Percentiles rank a stretch among this genome's conserved stretches.
Evolutionary conservation across 2,888 invertebrate genomes (phyloP).

Genomic region (Drosophila ustulata): DNA sequence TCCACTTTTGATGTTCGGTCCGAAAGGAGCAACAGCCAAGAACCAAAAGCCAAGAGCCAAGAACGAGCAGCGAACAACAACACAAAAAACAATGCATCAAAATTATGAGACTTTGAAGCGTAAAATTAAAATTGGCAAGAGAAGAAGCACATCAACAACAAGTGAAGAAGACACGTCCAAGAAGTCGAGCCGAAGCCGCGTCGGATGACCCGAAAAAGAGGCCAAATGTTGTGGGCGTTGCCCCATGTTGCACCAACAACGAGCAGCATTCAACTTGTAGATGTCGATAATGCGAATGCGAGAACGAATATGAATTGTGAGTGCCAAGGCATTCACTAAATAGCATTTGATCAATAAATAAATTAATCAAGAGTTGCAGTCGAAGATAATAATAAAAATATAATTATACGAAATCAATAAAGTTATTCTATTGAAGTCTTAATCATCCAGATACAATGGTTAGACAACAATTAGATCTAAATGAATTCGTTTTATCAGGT

Average conservation of each 20-base stretch:
- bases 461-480: not conserved
- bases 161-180: constrained; percentile 36
- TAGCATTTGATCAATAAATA: not conserved
- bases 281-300: constrained; percentile 21
- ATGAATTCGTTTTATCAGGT: too few species aligned
- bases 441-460: too few species aligned
- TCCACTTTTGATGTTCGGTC: constrained; percentile 63
- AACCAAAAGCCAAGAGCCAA: constrained; percentile 11
- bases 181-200: constrained; percentile 21
- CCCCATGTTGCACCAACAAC: constrained; percentile 59
- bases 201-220: constrained; percentile 50
- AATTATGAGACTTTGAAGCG: constrained; percentile 76
- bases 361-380: not conserved
- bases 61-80: constrained; percentile 28
- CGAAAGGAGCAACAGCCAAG: constrained; percentile 32
- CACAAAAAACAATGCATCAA: constrained; percentile 49
- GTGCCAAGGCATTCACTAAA: constrained; percentile 2
- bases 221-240: constrained; percentile 61
- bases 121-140: constrained; percentile 69
- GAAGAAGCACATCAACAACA: constrained; percentile 19
- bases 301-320: constrained; percentile 26
- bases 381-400: not conserved
- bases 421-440: too few species aligned
- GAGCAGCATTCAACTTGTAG: constrained; percentile 29
- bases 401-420: too few species aligned